These are phyloP conservation scores for Mesoligia furuncula DNA, from an alignment of 2,888 invertebrate genomes.

Conservation along the genomic window DNA sequence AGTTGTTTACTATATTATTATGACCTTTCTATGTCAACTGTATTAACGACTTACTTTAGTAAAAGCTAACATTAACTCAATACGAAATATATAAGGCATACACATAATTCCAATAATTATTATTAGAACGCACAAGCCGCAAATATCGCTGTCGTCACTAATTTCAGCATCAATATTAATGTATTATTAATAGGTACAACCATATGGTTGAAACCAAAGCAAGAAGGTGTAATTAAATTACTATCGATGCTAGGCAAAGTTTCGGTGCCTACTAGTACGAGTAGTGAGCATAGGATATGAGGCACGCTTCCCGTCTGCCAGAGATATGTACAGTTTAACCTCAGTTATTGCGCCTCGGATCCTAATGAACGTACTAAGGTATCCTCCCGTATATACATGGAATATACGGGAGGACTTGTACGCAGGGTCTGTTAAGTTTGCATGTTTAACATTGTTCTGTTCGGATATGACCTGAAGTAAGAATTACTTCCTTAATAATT, in stretches of 20 bases:
- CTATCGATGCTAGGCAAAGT: slow-evolving; percentile 19
- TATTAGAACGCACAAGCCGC: neutral
- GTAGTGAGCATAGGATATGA: slow-evolving; percentile 21
- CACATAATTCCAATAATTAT: neutral
- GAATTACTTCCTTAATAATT: neutral
- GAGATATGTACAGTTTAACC: slow-evolving; percentile 52
- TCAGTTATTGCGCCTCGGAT: slow-evolving; percentile 40
- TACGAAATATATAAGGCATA: neutral
- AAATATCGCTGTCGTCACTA: neutral
- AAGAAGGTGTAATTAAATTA: slow-evolving; percentile 31
- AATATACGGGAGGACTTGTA: slow-evolving; percentile 1
- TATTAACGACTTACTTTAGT: neutral
- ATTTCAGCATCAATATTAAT: neutral
- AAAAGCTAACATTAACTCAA: neutral
- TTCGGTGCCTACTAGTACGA: neutral
- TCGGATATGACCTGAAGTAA: neutral
- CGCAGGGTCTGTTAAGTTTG: neutral
- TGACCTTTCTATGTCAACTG: too few relatives aligned
- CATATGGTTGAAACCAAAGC: neutral
- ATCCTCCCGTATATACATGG: too few relatives aligned
- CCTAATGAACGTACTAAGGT: slow-evolving; percentile 47
- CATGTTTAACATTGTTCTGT: neutral
- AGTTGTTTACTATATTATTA: too few relatives aligned
- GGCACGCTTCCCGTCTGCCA: slow-evolving; percentile 38
- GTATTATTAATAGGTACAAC: neutral